Evolutionary conservation across 1,140 invertebrate species (phyloP).

Genomic region (Oryctes rhinoceros): DNA sequence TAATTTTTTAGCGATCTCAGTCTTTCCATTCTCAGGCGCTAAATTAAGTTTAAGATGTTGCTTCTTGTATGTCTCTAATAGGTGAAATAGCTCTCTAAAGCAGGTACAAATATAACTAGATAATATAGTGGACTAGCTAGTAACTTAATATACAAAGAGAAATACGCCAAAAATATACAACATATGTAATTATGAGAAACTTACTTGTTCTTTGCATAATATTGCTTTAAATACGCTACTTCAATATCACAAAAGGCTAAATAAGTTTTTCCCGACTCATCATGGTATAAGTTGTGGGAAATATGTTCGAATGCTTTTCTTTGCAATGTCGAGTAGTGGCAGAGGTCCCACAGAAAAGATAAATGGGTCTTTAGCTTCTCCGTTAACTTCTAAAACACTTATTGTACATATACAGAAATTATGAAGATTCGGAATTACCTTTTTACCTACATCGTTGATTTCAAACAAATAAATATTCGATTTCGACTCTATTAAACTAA

Average conservation of each 20-base stretch:
- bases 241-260: conserved; percentile 2
- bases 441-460: neutral
- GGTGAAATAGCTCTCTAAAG: neutral
- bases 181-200: neutral
- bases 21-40: neutral
- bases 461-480: neutral
- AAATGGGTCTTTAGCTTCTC: neutral
- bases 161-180: too few species aligned
- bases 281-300: neutral
- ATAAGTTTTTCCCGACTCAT: neutral
- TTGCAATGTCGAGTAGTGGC: neutral
- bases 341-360: neutral
- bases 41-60: neutral
- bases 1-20: neutral
- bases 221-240: conserved; percentile 1
- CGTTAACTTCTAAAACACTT: neutral
- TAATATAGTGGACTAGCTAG: neutral
- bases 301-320: neutral
- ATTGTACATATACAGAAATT: neutral
- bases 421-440: neutral
- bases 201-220: conserved; percentile 18
- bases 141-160: too few species aligned
- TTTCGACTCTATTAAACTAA: conserved; percentile 1
- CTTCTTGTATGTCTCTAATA: neutral
- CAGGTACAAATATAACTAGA: neutral